Conservation (phyloP, 2,797 vertebrate genomes). For the Cuniculus paca region DNA sequence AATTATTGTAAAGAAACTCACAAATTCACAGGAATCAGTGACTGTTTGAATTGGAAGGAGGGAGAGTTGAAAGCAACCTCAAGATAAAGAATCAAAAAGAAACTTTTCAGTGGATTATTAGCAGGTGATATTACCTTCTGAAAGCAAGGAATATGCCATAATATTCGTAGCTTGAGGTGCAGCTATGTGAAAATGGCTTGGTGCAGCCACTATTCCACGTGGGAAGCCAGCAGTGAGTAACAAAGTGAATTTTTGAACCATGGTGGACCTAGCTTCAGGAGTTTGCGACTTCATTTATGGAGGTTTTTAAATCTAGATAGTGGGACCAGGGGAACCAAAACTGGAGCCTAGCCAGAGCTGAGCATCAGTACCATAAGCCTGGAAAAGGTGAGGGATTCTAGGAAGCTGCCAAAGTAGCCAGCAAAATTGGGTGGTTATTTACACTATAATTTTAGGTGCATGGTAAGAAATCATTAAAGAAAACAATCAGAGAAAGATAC, state of each 20-base stretch:
- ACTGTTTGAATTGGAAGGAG: neutral
- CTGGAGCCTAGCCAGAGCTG: neutral
- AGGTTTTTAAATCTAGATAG: neutral
- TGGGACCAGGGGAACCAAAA: neutral
- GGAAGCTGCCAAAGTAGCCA: neutral
- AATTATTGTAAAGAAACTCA: neutral
- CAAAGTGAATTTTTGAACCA: neutral
- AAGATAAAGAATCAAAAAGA: neutral
- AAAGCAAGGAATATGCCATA: neutral
- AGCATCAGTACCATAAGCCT: neutral
- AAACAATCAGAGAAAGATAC: conserved; percentile 75
- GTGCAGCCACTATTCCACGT: neutral
- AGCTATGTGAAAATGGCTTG: neutral
- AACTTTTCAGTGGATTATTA: neutral
- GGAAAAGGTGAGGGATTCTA: neutral
- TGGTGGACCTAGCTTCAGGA: neutral
- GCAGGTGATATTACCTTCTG: neutral
- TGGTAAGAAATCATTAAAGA: neutral
- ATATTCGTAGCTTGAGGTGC: neutral
- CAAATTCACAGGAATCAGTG: neutral
- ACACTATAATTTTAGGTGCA: neutral
- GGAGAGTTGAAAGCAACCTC: neutral
- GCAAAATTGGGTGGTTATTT: neutral
- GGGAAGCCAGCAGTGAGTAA: neutral
- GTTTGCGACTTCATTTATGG: neutral